Evolutionary conservation across 2,888 invertebrate species (phyloP).

Genomic region (Agrochola litura): DNA sequence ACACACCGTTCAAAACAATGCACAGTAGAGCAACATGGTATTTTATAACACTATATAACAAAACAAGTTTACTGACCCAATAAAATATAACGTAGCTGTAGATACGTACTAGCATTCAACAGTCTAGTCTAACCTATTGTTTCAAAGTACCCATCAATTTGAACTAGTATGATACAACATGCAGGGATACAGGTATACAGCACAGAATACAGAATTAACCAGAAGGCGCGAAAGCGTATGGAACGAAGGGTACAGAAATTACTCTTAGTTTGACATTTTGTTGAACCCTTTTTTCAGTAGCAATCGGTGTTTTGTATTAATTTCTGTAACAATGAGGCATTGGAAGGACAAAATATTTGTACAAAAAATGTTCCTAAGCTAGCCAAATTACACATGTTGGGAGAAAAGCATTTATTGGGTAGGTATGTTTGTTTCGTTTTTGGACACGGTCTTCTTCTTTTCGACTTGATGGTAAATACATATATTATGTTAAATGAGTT

Average conservation of each 20-base stretch:
- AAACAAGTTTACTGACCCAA: slow-evolving; percentile 3
- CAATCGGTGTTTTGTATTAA: neutral
- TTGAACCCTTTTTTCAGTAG: neutral
- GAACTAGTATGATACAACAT: neutral
- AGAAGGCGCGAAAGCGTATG: neutral
- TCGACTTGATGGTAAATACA: too few relatives aligned
- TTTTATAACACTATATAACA: neutral
- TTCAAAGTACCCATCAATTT: slow-evolving; percentile 28
- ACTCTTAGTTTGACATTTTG: neutral
- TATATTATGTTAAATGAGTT: too few relatives aligned
- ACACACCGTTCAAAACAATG: neutral
- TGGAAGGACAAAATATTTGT: neutral
- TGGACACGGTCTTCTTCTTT: neutral
- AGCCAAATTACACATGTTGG: neutral
- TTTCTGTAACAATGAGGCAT: neutral
- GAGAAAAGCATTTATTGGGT: neutral
- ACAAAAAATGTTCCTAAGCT: neutral
- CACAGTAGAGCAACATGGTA: neutral
- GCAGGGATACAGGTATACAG: neutral
- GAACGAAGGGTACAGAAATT: neutral
- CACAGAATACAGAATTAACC: neutral
- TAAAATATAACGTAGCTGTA: neutral
- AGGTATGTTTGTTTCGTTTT: neutral
- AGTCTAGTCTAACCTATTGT: slow-evolving; percentile 17
- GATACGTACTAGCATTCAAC: neutral